These are phyloP conservation scores for Sandelia bainsii DNA, from an alignment of 2,797 vertebrate species.

Conservation along the genomic window DNA sequence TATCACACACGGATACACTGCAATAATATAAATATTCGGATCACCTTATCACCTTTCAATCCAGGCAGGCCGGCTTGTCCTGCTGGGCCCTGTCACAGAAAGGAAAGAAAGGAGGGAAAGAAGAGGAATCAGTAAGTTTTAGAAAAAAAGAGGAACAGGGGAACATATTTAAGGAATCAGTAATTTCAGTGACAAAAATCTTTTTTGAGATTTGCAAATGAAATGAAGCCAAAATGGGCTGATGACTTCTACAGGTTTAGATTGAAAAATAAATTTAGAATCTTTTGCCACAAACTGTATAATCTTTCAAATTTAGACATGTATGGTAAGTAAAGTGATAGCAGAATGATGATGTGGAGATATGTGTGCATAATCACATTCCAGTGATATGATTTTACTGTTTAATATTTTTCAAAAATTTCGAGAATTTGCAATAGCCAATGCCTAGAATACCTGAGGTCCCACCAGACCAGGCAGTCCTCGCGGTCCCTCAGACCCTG, in stretches of 20 bases:
- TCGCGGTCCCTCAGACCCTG: constrained; percentile 86
- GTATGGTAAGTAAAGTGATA: background rate
- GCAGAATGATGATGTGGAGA: background rate
- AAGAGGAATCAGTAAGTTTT: constrained; percentile 12
- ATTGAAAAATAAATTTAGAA: too few species aligned
- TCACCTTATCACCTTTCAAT: constrained; percentile 99
- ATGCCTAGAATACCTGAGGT: constrained; percentile 85
- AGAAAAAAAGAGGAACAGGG: constrained; percentile 15
- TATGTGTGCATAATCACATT: background rate
- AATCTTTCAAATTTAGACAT: background rate
- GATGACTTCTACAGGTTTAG: background rate
- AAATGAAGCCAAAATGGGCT: background rate
- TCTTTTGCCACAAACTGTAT: too few species aligned
- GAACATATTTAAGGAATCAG: background rate
- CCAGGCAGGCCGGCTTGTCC: constrained; percentile 93
- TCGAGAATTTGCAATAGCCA: constrained; percentile 5
- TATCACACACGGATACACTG: constrained; percentile 78
- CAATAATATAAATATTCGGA: constrained; percentile 97
- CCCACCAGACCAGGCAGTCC: constrained; percentile 91
- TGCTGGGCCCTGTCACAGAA: constrained; percentile 88
- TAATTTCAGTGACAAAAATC: background rate
- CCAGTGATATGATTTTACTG: background rate
- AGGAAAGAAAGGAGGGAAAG: constrained; percentile 12
- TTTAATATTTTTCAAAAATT: constrained; percentile 3
- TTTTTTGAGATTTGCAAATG: background rate